Conservation (phyloP, 2,113 vertebrate genomes). For the Speoplatyrhinus poulsoni region DNA sequence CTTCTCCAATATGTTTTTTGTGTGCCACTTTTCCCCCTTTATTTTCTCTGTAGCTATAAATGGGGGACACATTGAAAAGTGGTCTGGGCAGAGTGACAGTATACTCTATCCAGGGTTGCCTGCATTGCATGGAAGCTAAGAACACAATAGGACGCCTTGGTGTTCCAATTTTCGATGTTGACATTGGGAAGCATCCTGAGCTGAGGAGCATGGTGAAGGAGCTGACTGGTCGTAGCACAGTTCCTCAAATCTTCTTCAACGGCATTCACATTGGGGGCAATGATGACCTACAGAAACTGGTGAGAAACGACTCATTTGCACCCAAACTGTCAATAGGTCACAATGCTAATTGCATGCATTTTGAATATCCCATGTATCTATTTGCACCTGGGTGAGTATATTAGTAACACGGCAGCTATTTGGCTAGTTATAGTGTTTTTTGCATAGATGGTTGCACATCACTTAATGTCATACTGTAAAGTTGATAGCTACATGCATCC, state of each 20-base stretch:
- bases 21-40: neutral
- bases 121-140: slow-evolving; percentile 75
- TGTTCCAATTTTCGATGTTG: slow-evolving; percentile 69
- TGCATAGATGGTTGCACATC: no score
- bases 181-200: slow-evolving; percentile 65
- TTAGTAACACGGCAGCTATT: no score
- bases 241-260: slow-evolving; percentile 82
- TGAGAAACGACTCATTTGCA: slow-evolving; percentile 38
- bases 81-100: slow-evolving; percentile 70
- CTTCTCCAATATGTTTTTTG: neutral
- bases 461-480: no score
- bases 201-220: slow-evolving; percentile 63
- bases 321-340: neutral
- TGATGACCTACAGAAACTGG: slow-evolving; percentile 75
- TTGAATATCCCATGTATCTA: no score
- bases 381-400: no score
- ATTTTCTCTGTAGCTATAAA: slow-evolving; percentile 43
- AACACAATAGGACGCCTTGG: slow-evolving; percentile 61
- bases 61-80: slow-evolving; percentile 52
- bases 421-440: no score
- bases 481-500: no score
- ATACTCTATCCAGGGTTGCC: slow-evolving; percentile 76
- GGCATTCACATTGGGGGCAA: slow-evolving; percentile 72
- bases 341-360: neutral
- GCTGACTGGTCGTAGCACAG: slow-evolving; percentile 69